Percentiles rank a stretch among this genome's conserved stretches.
Evolutionary conservation across 2,797 vertebrate genomes (phyloP).

Genomic region (Ceryle rudis): DNA sequence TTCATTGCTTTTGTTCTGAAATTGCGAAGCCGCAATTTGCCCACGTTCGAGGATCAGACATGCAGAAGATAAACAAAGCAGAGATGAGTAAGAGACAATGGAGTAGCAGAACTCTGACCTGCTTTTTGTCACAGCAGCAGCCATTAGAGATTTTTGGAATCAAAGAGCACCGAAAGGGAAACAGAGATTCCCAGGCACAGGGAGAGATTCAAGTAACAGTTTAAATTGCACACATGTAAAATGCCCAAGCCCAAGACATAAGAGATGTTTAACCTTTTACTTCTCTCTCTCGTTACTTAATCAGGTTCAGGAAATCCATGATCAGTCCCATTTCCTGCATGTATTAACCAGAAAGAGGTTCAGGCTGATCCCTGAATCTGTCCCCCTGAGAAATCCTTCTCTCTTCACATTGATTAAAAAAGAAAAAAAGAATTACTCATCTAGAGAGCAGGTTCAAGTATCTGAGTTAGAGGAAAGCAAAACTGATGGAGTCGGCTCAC

Average conservation of each 20-base stretch:
- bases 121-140: constrained; percentile 1
- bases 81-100: background rate
- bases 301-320: background rate
- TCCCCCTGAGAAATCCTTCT: background rate
- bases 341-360: background rate
- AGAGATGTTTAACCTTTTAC: background rate
- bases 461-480: background rate
- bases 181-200: background rate
- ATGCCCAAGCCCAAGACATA: background rate
- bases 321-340: background rate
- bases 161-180: background rate
- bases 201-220: background rate
- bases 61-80: constrained; percentile 12
- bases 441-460: background rate
- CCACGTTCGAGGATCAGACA: background rate
- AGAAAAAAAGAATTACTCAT: background rate
- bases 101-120: background rate
- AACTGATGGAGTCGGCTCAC: background rate
- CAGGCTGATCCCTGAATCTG: background rate
- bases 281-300: background rate
- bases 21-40: background rate
- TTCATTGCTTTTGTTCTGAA: background rate
- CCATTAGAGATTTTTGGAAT: background rate
- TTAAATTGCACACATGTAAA: background rate
- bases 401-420: background rate